phyloP scores from a whole-genome alignment of 2,888 invertebrate genomes.

The Troides oblongomaculatus region DNA sequence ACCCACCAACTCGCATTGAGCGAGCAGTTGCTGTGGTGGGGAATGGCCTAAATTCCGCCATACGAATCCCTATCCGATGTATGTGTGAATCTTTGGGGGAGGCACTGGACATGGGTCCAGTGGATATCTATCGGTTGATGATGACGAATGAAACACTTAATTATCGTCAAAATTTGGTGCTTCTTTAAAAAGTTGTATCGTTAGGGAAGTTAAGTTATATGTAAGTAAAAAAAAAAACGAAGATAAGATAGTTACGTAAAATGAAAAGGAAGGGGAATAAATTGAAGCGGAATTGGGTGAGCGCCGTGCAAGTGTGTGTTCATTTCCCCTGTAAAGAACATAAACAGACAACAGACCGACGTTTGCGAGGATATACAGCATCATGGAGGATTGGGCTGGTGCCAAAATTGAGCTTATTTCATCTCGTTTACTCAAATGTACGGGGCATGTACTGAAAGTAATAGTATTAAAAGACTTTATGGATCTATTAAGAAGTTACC shows the following conservation, averaged over 20 bases:
- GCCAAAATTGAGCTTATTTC: conserved; percentile 27
- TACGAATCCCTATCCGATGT: too few relatives aligned
- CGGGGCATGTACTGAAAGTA: conserved; percentile 10
- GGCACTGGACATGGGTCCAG: too few relatives aligned
- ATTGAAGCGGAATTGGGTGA: conserved; percentile 25
- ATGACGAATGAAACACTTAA: too few relatives aligned
- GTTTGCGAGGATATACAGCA: conserved; percentile 25
- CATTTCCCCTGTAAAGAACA: conserved; percentile 27
- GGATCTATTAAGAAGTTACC: conserved; percentile 1
- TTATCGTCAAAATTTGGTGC: too few relatives aligned
- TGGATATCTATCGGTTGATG: too few relatives aligned
- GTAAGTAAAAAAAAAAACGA: neutral
- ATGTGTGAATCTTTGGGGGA: too few relatives aligned
- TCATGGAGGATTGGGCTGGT: conserved; percentile 24
- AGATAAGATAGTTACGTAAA: conserved; percentile 16
- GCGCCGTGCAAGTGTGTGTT: conserved; percentile 23
- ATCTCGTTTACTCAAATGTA: conserved; percentile 18
- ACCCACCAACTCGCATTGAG: too few relatives aligned
- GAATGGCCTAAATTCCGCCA: too few relatives aligned
- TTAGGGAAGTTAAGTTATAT: too few relatives aligned
- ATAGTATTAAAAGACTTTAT: conserved; percentile 17
- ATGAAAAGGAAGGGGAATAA: conserved; percentile 26
- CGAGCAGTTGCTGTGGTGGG: too few relatives aligned
- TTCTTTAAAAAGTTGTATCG: too few relatives aligned
- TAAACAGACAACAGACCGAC: conserved; percentile 27